Evolutionary conservation across 2,797 vertebrate species (phyloP).

Genomic region (Dryobates pubescens): DNA sequence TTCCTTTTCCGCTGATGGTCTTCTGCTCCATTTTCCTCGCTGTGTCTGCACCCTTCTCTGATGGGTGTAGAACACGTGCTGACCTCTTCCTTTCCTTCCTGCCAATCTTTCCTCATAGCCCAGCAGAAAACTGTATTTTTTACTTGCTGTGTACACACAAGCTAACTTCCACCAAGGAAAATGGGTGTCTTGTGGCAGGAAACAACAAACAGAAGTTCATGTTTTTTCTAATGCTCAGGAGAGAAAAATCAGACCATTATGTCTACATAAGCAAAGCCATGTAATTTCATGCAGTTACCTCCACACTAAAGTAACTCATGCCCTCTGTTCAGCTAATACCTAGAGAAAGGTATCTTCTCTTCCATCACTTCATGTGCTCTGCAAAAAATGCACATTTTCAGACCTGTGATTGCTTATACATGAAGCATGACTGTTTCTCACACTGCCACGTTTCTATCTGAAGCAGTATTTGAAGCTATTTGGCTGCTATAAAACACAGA

Average conservation of each 20-base stretch:
- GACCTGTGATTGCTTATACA: background rate
- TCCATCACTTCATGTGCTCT: background rate
- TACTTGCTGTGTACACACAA: background rate
- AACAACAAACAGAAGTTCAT: background rate
- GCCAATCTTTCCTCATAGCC: background rate
- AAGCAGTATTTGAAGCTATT: background rate
- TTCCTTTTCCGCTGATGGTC: background rate
- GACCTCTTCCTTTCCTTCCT: background rate
- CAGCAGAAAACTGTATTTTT: background rate
- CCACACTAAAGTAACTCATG: background rate
- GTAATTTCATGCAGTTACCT: background rate
- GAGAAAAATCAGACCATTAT: background rate
- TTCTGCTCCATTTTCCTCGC: background rate
- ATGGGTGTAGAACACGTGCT: background rate
- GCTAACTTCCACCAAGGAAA: background rate
- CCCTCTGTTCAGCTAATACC: background rate
- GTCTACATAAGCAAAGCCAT: background rate
- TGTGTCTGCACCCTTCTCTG: background rate
- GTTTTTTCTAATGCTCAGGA: background rate
- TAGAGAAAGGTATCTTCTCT: background rate
- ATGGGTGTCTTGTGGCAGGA: background rate
- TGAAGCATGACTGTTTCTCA: background rate
- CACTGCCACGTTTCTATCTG: background rate
- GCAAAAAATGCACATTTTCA: background rate
- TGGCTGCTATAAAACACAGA: background rate